Conservation (phyloP, 2,113 vertebrate species). For the Muntiacus reevesi region DNA sequence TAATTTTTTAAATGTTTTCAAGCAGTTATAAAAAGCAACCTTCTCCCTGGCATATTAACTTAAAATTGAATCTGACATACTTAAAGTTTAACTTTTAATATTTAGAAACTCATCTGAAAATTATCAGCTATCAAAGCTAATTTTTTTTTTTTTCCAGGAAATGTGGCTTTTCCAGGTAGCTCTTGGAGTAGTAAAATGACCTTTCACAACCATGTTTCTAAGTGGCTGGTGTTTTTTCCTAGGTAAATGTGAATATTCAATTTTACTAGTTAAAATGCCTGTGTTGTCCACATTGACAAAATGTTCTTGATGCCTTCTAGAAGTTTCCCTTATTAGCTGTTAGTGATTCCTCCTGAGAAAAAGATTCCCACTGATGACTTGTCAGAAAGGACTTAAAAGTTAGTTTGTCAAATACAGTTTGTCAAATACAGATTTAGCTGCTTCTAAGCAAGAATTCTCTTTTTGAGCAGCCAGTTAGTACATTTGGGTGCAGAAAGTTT, state of each 20-base stretch:
- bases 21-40: neutral
- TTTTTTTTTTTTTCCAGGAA: neutral
- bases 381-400: neutral
- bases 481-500: neutral
- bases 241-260: neutral
- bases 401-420: neutral
- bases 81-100: neutral
- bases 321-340: neutral
- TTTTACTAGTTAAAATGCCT: neutral
- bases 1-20: neutral
- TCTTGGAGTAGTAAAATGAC: neutral
- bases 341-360: neutral
- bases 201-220: neutral
- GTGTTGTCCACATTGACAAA: neutral
- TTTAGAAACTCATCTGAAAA: neutral
- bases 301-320: neutral
- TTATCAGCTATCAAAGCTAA: neutral
- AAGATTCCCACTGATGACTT: neutral
- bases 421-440: neutral
- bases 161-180: neutral
- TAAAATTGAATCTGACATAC: neutral
- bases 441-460: neutral
- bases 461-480: neutral
- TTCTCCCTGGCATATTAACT: neutral
- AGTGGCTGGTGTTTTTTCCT: neutral